Evolutionary conservation across 2,113 vertebrate genomes (phyloP).

Genomic region (Probosciger aterrimus): DNA sequence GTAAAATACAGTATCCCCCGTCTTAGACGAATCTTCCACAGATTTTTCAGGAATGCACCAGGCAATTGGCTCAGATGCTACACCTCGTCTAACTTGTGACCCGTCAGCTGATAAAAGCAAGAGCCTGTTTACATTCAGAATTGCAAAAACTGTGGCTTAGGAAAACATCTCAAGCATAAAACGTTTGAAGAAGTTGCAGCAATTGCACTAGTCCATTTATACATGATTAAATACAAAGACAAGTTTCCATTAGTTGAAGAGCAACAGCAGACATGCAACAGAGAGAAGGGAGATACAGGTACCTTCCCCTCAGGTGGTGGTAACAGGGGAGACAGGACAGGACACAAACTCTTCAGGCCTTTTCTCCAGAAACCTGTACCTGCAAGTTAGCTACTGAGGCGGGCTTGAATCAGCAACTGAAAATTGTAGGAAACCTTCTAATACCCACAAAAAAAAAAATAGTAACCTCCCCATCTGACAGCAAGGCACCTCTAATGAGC

Average conservation of each 20-base stretch:
- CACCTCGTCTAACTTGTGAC: not conserved
- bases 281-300: not conserved
- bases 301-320: not conserved
- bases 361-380: not conserved
- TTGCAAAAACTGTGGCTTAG: not conserved
- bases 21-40: not conserved
- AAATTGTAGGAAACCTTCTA: not conserved
- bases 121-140: not conserved
- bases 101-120: not conserved
- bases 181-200: not conserved
- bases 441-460: not conserved
- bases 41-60: not conserved
- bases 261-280: not conserved
- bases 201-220: not conserved
- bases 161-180: not conserved
- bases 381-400: not conserved
- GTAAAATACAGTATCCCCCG: not conserved
- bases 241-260: not conserved
- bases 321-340: not conserved
- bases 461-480: not conserved
- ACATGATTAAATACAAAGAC: not conserved
- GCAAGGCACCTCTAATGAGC: not conserved
- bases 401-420: not conserved
- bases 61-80: not conserved
- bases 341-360: not conserved